A percentile compares a stretch with the other conserved stretches of the same genome.
These are phyloP conservation scores for Nyctereutes procyonoides DNA, from an alignment of 2,113 vertebrate species.

Conservation along the genomic window DNA sequence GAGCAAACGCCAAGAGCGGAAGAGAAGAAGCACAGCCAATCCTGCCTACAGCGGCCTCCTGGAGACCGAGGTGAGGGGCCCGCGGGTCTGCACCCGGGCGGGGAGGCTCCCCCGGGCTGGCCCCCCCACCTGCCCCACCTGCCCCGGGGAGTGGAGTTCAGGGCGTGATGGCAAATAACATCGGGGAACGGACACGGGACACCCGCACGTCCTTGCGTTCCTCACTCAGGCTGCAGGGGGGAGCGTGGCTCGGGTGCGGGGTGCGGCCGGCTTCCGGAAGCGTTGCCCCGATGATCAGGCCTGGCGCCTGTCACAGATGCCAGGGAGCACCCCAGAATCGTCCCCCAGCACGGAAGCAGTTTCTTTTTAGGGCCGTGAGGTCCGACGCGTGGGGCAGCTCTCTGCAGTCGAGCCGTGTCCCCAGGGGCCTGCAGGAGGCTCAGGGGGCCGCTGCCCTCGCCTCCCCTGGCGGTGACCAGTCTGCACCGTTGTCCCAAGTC, in stretches of 20 bases:
- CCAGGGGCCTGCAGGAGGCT: background rate
- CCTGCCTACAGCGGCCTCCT: conserved; percentile 97
- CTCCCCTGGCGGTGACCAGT: accelerated
- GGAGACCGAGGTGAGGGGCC: conserved; percentile 92
- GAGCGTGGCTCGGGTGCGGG: accelerated
- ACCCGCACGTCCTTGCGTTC: accelerated
- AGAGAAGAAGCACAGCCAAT: conserved; percentile 97
- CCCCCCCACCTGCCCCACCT: background rate
- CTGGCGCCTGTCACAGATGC: background rate
- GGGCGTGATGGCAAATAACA: accelerated
- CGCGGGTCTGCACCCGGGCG: accelerated
- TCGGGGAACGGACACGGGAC: background rate
- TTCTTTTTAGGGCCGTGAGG: background rate
- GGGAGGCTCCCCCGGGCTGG: accelerated
- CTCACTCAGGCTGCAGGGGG: accelerated
- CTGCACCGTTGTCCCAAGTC: accelerated
- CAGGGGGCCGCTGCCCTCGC: accelerated
- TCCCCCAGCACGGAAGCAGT: accelerated
- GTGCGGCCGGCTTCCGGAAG: accelerated
- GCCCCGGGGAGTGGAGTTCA: no score
- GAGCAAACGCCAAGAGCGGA: conserved; percentile 97
- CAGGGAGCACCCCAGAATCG: background rate
- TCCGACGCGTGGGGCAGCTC: no score
- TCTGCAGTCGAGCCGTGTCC: accelerated
- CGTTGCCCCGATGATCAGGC: accelerated